Evolutionary conservation across 2,797 vertebrate species (phyloP), one percentile per base, ranked within the genome.

Genomic region (Diceros bicornis): DNA sequence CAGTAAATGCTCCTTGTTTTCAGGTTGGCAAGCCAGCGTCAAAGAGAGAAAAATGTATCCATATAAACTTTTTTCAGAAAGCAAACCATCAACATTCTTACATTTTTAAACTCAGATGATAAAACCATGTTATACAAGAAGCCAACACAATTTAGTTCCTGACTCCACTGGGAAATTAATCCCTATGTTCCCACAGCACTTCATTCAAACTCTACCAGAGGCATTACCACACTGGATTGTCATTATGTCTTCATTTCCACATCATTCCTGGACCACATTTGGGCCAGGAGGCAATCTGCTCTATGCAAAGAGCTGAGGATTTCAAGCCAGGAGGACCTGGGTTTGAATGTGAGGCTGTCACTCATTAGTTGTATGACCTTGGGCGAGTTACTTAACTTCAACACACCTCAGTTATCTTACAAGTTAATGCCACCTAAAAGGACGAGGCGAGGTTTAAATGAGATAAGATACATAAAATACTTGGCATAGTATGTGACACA

Each of bases 81-180:
- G 84, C 25, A 92, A 96, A 61, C 47, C 27, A 68, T 61, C 79
- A 88, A 86, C 44, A 88, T 10, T 91, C 50, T 90, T n/a, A 83
- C 17, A 86, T 78, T 59, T 57, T 78, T 75, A 61, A 83, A 90
- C 52, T 77, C 57, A 72, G 23, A 66, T 55, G 29, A 85, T 44
- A 96, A 96, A 92, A 69, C 64, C 37, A 61, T 27, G 17, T 50
- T 62, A 94, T 14, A 10, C 7, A 88, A 92, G 37, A 93, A 47
- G 69, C 9, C 64, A 68, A 84, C 34, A 94, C 61, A 96, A 85
- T 85, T 88, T 74, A 90, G 72, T 44, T 96, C 32, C 95, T 89
- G 11, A 85, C 55, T 92, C 92, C 62, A 90, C 55, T 77, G 52
- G 83, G 50, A 96, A 97, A 94, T 82, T 69, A 90, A 92, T 57